These are phyloP conservation scores for Tachyglossus aculeatus DNA, from an alignment of 2,797 vertebrate genomes.

Conservation along the genomic window DNA sequence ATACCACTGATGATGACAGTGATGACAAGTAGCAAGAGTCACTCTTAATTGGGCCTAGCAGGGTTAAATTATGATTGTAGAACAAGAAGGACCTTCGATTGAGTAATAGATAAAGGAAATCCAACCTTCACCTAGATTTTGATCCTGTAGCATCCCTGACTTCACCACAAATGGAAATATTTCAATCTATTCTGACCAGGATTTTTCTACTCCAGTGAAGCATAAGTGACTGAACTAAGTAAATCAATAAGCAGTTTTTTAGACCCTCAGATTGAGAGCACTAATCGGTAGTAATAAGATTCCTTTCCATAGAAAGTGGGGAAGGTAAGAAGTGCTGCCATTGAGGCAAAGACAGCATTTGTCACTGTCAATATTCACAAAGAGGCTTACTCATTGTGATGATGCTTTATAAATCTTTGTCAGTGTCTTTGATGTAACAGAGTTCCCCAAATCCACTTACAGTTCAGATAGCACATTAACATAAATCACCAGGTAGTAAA, in stretches of 20 bases:
- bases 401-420: slow-evolving; percentile 71
- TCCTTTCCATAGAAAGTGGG: slow-evolving; percentile 51
- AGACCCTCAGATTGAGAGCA: slow-evolving; percentile 35
- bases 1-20: too few species aligned
- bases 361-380: slow-evolving; percentile 66
- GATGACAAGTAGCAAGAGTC: background rate
- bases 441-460: slow-evolving; percentile 60
- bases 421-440: slow-evolving; percentile 59
- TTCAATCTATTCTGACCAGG: slow-evolving; percentile 35
- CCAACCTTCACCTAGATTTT: background rate
- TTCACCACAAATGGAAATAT: slow-evolving; percentile 29
- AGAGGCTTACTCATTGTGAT: slow-evolving; percentile 55
- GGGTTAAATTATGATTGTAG: background rate
- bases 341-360: slow-evolving; percentile 51
- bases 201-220: slow-evolving; percentile 47
- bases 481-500: slow-evolving; percentile 64
- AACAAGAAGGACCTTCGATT: background rate
- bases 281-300: slow-evolving; percentile 56
- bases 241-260: slow-evolving; percentile 61
- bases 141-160: background rate
- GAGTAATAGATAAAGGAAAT: slow-evolving; percentile 1
- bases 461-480: slow-evolving; percentile 61
- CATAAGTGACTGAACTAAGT: slow-evolving; percentile 51
- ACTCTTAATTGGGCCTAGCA: too few species aligned
- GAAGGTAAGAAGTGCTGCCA: slow-evolving; percentile 62